These are phyloP conservation scores for Drosophila aff. DNA, from an alignment of 1,140 invertebrate species.

Conservation along the genomic window DNA sequence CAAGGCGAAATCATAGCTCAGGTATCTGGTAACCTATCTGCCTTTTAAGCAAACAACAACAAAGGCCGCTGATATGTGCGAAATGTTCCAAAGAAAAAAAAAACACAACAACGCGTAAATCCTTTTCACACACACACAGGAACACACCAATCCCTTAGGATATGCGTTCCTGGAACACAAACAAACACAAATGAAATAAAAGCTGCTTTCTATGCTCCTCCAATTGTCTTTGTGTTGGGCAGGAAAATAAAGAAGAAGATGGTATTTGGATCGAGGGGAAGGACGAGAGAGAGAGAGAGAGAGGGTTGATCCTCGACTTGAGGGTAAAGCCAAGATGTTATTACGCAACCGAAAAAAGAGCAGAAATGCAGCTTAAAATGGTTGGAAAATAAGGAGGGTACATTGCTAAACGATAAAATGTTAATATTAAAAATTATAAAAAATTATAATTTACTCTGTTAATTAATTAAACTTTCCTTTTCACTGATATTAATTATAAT, in stretches of 20 bases:
- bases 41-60: conserved; percentile 46
- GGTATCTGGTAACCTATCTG: conserved; percentile 75
- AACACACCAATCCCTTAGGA: conserved; percentile 9
- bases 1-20: conserved; percentile 74
- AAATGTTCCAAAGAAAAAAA: conserved; percentile 41
- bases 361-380: conserved; percentile 3
- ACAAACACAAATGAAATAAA: conserved; percentile 57
- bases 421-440: too few relatives aligned
- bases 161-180: conserved; percentile 65
- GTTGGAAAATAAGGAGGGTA: not conserved
- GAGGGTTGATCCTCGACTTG: conserved; percentile 23
- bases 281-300: conserved; percentile 26
- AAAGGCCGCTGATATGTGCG: conserved; percentile 54
- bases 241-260: conserved; percentile 45
- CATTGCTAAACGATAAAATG: not conserved
- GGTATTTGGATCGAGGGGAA: conserved; percentile 33
- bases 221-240: conserved; percentile 43
- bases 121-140: conserved; percentile 60
- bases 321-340: conserved; percentile 17
- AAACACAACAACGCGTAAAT: conserved; percentile 74
- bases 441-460: too few relatives aligned
- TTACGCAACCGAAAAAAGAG: conserved; percentile 40
- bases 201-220: conserved; percentile 57
- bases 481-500: not conserved
- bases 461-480: not conserved